Conservation (phyloP, 2,797 vertebrate genomes). For the Pipistrellus nathusii region DNA sequence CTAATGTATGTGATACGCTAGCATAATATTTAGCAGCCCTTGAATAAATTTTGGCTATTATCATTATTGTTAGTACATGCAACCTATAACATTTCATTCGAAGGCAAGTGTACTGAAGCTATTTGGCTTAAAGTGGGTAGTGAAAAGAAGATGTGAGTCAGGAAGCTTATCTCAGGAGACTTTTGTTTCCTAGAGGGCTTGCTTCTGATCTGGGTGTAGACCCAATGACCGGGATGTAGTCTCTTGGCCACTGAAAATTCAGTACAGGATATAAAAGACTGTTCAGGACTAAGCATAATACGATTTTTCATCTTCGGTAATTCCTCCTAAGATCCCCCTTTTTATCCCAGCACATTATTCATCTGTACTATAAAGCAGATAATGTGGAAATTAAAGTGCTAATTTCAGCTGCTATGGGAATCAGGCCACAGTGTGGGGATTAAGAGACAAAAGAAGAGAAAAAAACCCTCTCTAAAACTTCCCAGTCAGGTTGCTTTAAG, state of each 20-base stretch:
- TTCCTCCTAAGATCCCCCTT: conserved; percentile 58
- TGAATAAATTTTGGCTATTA: conserved; percentile 2
- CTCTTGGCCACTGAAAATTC: conserved; percentile 9
- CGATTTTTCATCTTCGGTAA: conserved; percentile 67
- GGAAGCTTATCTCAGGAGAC: conserved; percentile 3
- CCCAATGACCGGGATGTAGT: not conserved
- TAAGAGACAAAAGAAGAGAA: conserved; percentile 69
- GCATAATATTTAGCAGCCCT: not conserved
- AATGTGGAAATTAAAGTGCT: conserved; percentile 77
- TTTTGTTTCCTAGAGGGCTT: not conserved
- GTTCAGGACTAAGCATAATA: conserved; percentile 54
- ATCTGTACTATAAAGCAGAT: conserved; percentile 67
- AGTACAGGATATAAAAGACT: conserved; percentile 24
- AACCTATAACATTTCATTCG: not conserved
- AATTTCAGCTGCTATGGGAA: conserved; percentile 74
- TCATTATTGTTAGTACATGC: not conserved
- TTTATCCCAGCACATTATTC: conserved; percentile 69
- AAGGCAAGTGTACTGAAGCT: not conserved
- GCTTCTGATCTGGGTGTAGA: not conserved
- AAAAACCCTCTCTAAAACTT: not conserved
- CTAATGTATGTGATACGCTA: not conserved
- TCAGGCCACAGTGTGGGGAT: conserved; percentile 58
- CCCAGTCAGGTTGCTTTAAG: conserved; percentile 62
- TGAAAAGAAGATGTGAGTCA: not conserved
- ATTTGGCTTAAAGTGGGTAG: not conserved